Percentiles rank a stretch among this genome's conserved stretches.
phyloP scores from a whole-genome alignment of 2,888 invertebrate species.

The Azorinus chamasolen region DNA sequence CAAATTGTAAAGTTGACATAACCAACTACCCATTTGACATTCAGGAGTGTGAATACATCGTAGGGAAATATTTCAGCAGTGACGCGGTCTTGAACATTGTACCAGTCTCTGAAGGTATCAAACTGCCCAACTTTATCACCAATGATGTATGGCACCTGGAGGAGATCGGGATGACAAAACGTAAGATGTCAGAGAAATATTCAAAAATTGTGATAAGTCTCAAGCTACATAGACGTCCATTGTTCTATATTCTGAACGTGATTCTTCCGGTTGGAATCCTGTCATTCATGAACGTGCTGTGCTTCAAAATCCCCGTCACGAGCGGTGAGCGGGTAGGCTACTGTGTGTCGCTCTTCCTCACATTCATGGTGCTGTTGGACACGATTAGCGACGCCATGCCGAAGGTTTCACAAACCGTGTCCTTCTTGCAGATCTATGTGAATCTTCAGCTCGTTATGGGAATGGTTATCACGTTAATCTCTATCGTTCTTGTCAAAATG shows the following conservation, averaged over 20 bases:
- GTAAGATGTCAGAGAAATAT: neutral
- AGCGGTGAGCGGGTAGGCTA: slow-evolving; percentile 43
- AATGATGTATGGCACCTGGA: slow-evolving; percentile 6
- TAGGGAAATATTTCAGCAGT: slow-evolving; percentile 2
- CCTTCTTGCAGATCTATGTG: slow-evolving; percentile 35
- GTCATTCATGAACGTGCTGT: slow-evolving; percentile 38
- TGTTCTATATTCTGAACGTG: slow-evolving; percentile 20
- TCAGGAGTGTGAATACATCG: slow-evolving; percentile 22
- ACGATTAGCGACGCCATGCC: slow-evolving; percentile 32
- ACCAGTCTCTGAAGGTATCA: neutral
- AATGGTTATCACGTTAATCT: slow-evolving; percentile 16
- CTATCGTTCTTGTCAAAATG: slow-evolving; percentile 11
- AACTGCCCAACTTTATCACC: neutral
- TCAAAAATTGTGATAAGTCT: neutral
- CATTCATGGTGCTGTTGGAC: slow-evolving; percentile 32
- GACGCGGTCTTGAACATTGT: neutral
- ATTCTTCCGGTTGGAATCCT: slow-evolving; percentile 28
- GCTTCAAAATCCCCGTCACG: slow-evolving; percentile 25
- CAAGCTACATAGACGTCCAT: slow-evolving; percentile 4
- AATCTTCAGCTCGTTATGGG: slow-evolving; percentile 20
- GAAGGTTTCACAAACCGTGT: slow-evolving; percentile 20
- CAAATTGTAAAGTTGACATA: slow-evolving; percentile 24
- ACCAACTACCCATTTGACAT: slow-evolving; percentile 36
- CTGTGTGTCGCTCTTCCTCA: slow-evolving; percentile 38
- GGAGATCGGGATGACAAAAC: neutral